Conservation (phyloP, 1,140 invertebrate species). For the Dendroctonus ponderosae region DNA sequence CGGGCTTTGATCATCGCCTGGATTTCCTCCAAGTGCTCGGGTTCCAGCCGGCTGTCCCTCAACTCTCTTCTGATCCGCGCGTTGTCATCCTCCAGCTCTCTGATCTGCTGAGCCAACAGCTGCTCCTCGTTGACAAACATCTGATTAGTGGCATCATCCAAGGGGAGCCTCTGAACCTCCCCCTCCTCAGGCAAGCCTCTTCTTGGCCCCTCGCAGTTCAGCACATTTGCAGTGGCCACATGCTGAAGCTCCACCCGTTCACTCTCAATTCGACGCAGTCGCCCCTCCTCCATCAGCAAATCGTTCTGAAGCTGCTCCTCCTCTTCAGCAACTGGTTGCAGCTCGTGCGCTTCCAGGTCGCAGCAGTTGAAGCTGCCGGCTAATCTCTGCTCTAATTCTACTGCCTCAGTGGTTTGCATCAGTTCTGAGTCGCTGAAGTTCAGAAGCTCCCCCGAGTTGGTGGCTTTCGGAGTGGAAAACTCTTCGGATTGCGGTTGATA, state of each 20-base stretch:
- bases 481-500: not conserved
- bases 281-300: conserved; percentile 3
- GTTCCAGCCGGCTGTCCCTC: not conserved
- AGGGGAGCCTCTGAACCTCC: not conserved
- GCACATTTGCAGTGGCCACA: not conserved
- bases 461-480: not conserved
- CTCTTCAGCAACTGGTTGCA: conserved; percentile 20
- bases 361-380: too few relatives aligned
- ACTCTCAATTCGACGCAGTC: not conserved
- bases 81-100: conserved; percentile 24
- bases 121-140: conserved; percentile 22
- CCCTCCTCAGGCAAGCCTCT: not conserved
- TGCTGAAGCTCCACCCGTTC: not conserved
- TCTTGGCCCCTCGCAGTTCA: too few relatives aligned
- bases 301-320: conserved; percentile 11
- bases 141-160: conserved; percentile 23
- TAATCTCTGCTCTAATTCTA: not conserved
- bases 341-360: not conserved
- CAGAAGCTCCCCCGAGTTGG: not conserved
- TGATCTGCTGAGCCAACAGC: conserved; percentile 11
- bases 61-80: conserved; percentile 7
- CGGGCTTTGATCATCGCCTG: conserved; percentile 1
- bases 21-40: not conserved
- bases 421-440: conserved; percentile 9
- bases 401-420: conserved; percentile 8